Base-by-base conservation (phyloP, 2,888 invertebrate genomes). In the Campoletis raptor region DNA sequence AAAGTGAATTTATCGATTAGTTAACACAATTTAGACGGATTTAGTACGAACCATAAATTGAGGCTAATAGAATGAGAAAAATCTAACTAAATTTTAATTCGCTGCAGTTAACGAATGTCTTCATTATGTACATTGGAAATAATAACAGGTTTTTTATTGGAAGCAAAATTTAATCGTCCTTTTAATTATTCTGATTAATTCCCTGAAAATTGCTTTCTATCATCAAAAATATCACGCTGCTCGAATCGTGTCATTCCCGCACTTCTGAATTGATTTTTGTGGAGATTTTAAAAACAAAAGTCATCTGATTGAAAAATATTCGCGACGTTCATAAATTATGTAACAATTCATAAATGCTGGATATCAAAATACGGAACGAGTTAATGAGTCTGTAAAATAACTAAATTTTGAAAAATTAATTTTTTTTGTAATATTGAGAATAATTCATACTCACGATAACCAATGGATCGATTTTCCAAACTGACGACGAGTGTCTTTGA, bases 401-500 rank as follows among this genome's bases (percentile, higher is more conserved):
- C n/a, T n/a, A n/a, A n/a, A n/a, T n/a, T n/a, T n/a, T 0, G 24
- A 12, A 61, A 30, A 61, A 30, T n/a, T n/a, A n/a, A n/a, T n/a
- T n/a, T n/a, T n/a, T 30, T 0, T 5, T 30, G 3, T 6, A 15
- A 61, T 48, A 18, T 48, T 0, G 15, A 48, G 12, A 15, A 52
- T 52, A 78, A 37, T 45, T 42, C 42, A 73, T 70, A 90, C 90
- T 90, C 83, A 91, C 91, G 30, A 30, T 3, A 73, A 89, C 80
- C 73, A 87, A 88, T 36, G 91, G 91, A 90, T 92, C 91, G 85
- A 90, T 67, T 77, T 90, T 91, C 24, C 88, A 88, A 40, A 89
- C 85, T 64, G 87, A 87, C 64, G 90, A 88, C 72, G 92, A 90
- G 85, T 90, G 90, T 83, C 92, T 89, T 86, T 89, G 90, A 89